Percentiles rank a stretch among this genome's conserved stretches.
phyloP scores from a whole-genome alignment of 2,888 invertebrate species.

The Conops quadrifasciatus region DNA sequence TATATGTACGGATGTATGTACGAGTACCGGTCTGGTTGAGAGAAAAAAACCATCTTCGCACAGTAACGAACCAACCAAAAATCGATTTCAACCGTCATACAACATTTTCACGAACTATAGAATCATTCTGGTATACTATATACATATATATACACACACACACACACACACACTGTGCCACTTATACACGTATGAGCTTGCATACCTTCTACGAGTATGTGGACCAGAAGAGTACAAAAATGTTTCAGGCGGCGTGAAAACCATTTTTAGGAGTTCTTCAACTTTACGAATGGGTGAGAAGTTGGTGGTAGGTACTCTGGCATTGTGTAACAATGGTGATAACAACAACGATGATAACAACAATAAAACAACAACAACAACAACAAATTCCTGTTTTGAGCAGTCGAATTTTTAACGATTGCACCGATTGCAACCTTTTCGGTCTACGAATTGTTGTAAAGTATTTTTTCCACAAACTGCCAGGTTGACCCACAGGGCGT shows the following conservation, averaged over 20 bases:
- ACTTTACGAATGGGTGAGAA: conserved; percentile 21
- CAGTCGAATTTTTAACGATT: conserved; percentile 25
- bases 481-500: not conserved
- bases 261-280: too few species aligned
- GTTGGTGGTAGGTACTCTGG: conserved; percentile 7
- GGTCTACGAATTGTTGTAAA: conserved; percentile 30
- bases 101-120: conserved; percentile 29
- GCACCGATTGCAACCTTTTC: conserved; percentile 41
- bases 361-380: conserved; percentile 27
- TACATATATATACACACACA: not conserved
- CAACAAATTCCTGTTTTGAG: conserved; percentile 17
- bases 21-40: not conserved
- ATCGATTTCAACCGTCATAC: conserved; percentile 18
- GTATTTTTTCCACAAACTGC: not conserved
- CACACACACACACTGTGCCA: conserved; percentile 5
- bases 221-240: conserved; percentile 2
- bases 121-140: too few species aligned
- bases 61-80: too few species aligned
- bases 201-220: conserved; percentile 14
- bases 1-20: not conserved
- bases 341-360: conserved; percentile 28
- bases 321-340: conserved; percentile 21
- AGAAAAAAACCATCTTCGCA: conserved; percentile 3
- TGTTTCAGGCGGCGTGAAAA: conserved; percentile 20
- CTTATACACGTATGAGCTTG: not conserved